Evolutionary conservation across 2,888 invertebrate genomes (phyloP).

Genomic region (Baronia brevicornis): DNA sequence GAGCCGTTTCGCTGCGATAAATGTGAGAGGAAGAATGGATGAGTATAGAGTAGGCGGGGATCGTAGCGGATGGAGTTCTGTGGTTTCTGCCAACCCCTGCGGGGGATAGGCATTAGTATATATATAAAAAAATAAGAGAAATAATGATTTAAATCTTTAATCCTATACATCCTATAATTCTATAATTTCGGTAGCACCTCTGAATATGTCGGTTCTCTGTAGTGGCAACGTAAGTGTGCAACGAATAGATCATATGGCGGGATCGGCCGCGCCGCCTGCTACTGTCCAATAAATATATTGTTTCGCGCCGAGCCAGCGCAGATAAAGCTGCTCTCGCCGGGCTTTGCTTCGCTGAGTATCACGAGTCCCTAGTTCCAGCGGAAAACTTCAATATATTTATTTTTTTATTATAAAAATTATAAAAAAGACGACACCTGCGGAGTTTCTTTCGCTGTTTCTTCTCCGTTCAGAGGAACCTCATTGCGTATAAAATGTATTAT

Average conservation of each 20-base stretch:
- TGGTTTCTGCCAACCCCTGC: too few relatives aligned
- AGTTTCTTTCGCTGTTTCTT: too few relatives aligned
- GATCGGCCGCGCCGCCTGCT: conserved; percentile 51
- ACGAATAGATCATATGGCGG: conserved; percentile 65
- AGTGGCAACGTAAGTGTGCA: conserved; percentile 40
- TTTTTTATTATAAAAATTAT: not conserved
- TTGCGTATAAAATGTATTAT: too few relatives aligned
- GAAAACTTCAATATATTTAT: not conserved
- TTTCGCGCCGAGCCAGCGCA: conserved; percentile 71
- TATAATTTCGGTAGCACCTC: conserved; percentile 16
- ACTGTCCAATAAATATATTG: conserved; percentile 76
- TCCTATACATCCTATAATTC: too few relatives aligned
- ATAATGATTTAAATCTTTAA: too few relatives aligned
- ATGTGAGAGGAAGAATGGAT: too few relatives aligned
- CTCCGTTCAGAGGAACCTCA: too few relatives aligned
- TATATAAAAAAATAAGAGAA: not conserved
- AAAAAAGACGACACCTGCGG: not conserved
- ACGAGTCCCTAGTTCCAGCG: conserved; percentile 32
- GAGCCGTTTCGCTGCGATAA: too few relatives aligned
- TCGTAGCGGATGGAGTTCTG: too few relatives aligned
- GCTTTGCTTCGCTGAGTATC: conserved; percentile 56
- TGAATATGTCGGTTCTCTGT: conserved; percentile 26
- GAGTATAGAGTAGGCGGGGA: too few relatives aligned
- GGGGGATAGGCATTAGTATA: too few relatives aligned
- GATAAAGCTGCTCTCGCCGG: conserved; percentile 75